Evolutionary conservation across 2,113 vertebrate species (phyloP).

Genomic region (Rhizomys pruinosus): DNA sequence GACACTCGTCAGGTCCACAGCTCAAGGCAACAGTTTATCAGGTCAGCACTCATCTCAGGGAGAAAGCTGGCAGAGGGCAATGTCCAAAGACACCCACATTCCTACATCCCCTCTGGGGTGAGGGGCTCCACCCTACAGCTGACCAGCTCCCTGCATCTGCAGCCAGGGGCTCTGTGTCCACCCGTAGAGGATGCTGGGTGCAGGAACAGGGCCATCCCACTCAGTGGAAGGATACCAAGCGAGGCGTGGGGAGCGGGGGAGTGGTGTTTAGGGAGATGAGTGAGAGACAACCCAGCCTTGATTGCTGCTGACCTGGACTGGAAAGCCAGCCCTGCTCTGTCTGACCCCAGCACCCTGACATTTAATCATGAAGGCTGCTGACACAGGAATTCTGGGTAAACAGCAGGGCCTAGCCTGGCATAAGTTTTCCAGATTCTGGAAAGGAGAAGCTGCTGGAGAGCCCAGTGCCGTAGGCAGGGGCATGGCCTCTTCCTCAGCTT

Average conservation of each 20-base stretch:
- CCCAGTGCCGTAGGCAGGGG: not conserved
- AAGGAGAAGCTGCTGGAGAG: not conserved
- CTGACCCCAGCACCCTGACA: not conserved
- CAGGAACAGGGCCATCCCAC: not conserved
- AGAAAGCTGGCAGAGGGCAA: not conserved
- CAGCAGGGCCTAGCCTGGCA: not conserved
- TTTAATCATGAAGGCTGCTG: not conserved
- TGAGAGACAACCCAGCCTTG: too few relatives aligned
- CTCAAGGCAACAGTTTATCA: not conserved
- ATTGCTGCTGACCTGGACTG: not conserved
- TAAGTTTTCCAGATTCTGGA: not conserved
- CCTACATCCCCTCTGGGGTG: not conserved
- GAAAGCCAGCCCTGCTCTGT: not conserved
- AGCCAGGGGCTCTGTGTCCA: not conserved
- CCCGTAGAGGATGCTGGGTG: not conserved
- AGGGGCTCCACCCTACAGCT: fast-evolving
- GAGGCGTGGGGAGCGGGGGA: too few relatives aligned
- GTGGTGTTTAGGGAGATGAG: not conserved
- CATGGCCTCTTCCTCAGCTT: not conserved
- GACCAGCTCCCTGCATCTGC: not conserved
- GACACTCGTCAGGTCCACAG: not conserved
- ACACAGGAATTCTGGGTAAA: not conserved
- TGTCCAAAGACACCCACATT: not conserved
- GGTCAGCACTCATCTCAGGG: not conserved
- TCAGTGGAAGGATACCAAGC: not conserved